Evolutionary conservation across 1,140 invertebrate species (phyloP).

Genomic region (Hylaeus anthracinus): DNA sequence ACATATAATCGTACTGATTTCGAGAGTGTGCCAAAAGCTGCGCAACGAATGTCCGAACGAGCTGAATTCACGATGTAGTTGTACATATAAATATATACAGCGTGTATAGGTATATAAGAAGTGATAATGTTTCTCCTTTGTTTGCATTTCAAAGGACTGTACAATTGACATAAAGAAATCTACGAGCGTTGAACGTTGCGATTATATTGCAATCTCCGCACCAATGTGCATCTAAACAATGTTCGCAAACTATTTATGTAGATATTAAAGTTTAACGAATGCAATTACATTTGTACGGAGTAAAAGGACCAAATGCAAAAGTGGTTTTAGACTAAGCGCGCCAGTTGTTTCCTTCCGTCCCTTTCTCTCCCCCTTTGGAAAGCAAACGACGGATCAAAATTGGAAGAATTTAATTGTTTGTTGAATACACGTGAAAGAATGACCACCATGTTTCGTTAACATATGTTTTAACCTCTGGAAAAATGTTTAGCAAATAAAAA

Average conservation of each 20-base stretch:
- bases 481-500: too few relatives aligned
- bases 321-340: neutral
- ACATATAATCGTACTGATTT: neutral
- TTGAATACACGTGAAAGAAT: neutral
- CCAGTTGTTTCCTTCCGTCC: neutral
- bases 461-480: too few relatives aligned
- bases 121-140: slow-evolving; percentile 8
- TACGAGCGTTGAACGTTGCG: neutral
- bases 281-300: slow-evolving; percentile 16
- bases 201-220: neutral
- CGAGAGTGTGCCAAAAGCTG: neutral
- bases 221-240: neutral
- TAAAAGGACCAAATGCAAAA: slow-evolving; percentile 19
- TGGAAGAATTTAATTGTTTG: too few relatives aligned
- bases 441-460: neutral
- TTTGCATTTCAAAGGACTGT: slow-evolving; percentile 1
- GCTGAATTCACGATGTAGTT: slow-evolving; percentile 9
- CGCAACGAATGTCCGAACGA: neutral
- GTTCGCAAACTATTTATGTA: slow-evolving; percentile 39
- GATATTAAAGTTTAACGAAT: slow-evolving; percentile 32
- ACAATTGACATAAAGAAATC: neutral
- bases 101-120: neutral
- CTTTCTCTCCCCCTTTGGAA: neutral
- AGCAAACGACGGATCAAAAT: too few relatives aligned
- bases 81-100: slow-evolving; percentile 13